Percentiles rank a stretch among this genome's conserved stretches.
Evolutionary conservation across 23 tunicate genomes (phyloP).

Genomic region (Halocynthia aurantium): DNA sequence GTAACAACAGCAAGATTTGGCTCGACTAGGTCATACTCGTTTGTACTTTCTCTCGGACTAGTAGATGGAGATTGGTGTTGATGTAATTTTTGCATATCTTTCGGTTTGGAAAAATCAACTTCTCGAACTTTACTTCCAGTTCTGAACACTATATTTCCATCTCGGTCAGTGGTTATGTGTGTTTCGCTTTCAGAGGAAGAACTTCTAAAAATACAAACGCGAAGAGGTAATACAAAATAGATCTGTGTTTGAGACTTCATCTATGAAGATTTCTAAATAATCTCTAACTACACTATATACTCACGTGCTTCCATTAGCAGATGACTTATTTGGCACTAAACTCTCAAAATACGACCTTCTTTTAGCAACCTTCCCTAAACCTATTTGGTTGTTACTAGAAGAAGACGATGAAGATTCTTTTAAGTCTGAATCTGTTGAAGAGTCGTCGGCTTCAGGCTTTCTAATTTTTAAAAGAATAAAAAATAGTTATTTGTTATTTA

Average conservation of each 20-base stretch:
- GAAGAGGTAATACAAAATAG: too few relatives aligned
- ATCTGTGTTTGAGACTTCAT: too few relatives aligned
- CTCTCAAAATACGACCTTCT: slow-evolving; percentile 13
- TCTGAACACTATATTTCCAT: slow-evolving; percentile 11
- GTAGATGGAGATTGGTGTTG: not conserved
- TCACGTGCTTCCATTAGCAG: slow-evolving; percentile 4
- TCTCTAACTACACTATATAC: not conserved
- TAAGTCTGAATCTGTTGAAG: slow-evolving; percentile 15
- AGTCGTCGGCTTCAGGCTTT: not conserved
- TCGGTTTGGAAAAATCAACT: slow-evolving; percentile 11
- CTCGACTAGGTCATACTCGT: not conserved
- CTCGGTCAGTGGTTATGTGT: slow-evolving; percentile 17
- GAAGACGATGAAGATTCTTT: slow-evolving; percentile 21
- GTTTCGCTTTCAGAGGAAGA: slow-evolving; percentile 2
- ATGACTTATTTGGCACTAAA: not conserved
- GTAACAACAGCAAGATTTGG: not conserved
- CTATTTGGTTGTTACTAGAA: not conserved
- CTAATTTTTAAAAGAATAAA: too few relatives aligned
- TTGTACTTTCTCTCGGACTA: not conserved
- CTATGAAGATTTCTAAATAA: too few relatives aligned
- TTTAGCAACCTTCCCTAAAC: slow-evolving; percentile 7
- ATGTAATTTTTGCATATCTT: slow-evolving; percentile 20
- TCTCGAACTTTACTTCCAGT: slow-evolving; percentile 6
- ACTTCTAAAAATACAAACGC: not conserved
- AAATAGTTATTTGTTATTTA: too few relatives aligned